Conservation (phyloP, 2,888 invertebrate genomes). For the Mellilla xanthometata region DNA sequence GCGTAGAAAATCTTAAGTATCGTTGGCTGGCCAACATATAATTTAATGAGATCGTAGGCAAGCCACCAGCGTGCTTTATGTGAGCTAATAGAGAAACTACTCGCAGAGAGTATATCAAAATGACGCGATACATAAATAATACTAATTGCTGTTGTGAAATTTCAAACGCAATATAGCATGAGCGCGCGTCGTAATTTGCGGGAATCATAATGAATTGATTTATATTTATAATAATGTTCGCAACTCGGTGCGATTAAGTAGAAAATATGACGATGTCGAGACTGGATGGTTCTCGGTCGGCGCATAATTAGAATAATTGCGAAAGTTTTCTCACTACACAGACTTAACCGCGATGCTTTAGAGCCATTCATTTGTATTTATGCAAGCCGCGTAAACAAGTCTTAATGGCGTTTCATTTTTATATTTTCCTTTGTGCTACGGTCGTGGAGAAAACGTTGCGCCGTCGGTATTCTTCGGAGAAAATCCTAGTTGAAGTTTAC, state of each 20-base stretch:
- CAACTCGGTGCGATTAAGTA: conserved; percentile 70
- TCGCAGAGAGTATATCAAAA: conserved; percentile 7
- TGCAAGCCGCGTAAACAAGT: conserved; percentile 60
- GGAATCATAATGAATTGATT: conserved; percentile 63
- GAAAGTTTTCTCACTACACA: conserved; percentile 68
- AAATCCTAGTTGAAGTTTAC: conserved; percentile 63
- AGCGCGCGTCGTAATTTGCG: conserved; percentile 50
- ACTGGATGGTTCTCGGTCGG: conserved; percentile 64
- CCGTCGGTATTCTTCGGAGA: conserved; percentile 42
- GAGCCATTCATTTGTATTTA: conserved; percentile 68
- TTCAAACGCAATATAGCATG: conserved; percentile 43
- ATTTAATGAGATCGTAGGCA: too few relatives aligned
- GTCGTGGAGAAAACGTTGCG: conserved; percentile 38
- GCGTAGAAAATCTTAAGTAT: too few relatives aligned
- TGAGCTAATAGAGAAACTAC: conserved; percentile 1
- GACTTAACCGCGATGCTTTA: conserved; percentile 61
- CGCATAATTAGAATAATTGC: conserved; percentile 78
- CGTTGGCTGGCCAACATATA: too few relatives aligned
- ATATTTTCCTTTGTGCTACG: conserved; percentile 43
- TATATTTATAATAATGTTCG: conserved; percentile 68
- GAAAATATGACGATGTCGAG: conserved; percentile 71
- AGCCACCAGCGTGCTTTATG: neutral
- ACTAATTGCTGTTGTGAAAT: conserved; percentile 36
- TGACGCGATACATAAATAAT: conserved; percentile 26
- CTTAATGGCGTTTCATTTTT: conserved; percentile 52